These are phyloP conservation scores for Plutomurus gul DNA, from an alignment of 1,140 invertebrate genomes.

Conservation along the genomic window DNA sequence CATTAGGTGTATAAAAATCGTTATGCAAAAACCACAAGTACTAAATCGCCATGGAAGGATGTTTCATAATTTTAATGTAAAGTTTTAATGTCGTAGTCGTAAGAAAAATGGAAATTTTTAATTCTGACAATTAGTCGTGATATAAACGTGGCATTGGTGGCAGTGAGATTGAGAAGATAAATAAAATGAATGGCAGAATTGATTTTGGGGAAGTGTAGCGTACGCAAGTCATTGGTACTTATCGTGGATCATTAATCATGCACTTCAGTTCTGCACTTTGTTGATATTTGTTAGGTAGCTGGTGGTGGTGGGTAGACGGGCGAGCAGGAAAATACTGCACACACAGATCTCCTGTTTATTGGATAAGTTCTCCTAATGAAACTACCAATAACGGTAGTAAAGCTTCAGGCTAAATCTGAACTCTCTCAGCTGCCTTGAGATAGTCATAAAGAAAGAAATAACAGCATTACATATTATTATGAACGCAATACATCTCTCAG, in stretches of 20 bases:
- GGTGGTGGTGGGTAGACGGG: too few relatives aligned
- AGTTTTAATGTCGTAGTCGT: too few relatives aligned
- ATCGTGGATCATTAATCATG: constrained; percentile 13
- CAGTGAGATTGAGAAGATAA: background rate
- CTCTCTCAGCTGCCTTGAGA: background rate
- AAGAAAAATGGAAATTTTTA: too few relatives aligned
- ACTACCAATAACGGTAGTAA: background rate
- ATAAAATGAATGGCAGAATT: background rate
- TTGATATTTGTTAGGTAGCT: constrained; percentile 9
- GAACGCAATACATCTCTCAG: constrained; percentile 15
- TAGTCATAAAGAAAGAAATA: constrained; percentile 23
- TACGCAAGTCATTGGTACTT: background rate
- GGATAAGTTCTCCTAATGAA: background rate
- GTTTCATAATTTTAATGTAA: too few relatives aligned
- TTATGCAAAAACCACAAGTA: too few relatives aligned
- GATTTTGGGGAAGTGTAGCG: background rate
- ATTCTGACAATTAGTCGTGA: too few relatives aligned
- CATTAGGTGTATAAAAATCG: too few relatives aligned
- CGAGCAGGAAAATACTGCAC: too few relatives aligned
- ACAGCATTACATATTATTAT: constrained; percentile 33
- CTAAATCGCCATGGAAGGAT: too few relatives aligned
- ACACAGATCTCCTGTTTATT: constrained; percentile 6
- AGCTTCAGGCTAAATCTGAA: background rate
- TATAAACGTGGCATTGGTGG: too few relatives aligned
- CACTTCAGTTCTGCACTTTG: constrained; percentile 14